Evolutionary conservation across 2,888 invertebrate genomes (phyloP).

Genomic region (Xestobium rufovillosum): DNA sequence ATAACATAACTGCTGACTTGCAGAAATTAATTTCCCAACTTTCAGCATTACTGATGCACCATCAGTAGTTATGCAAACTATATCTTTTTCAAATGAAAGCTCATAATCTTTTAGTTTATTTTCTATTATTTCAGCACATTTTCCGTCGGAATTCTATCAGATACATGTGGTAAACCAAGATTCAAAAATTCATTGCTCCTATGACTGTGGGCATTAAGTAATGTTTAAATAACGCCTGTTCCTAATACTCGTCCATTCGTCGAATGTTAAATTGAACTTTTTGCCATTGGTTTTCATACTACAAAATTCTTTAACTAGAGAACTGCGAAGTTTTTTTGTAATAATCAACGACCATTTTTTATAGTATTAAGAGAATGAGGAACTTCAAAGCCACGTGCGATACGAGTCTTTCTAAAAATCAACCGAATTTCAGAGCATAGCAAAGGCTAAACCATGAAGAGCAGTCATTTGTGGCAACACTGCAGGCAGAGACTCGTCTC

Average conservation of each 20-base stretch:
- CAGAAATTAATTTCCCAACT: constrained; percentile 18
- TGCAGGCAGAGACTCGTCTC: constrained; percentile 5
- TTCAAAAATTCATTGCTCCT: constrained; percentile 11
- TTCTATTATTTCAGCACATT: no score
- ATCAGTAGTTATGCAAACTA: constrained; percentile 16
- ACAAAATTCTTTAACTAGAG: no score
- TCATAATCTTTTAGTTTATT: no score
- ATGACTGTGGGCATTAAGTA: constrained; percentile 19
- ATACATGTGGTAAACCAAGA: constrained; percentile 11
- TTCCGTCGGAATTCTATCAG: constrained; percentile 12
- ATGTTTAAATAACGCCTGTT: no score
- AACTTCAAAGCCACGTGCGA: no score
- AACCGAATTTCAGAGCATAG: constrained; percentile 9
- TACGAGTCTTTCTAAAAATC: constrained; percentile 8
- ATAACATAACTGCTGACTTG: constrained; percentile 22
- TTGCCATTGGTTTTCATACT: background rate
- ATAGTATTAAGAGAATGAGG: no score
- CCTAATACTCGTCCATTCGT: constrained; percentile 13
- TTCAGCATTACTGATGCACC: constrained; percentile 19
- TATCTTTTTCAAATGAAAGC: constrained; percentile 12
- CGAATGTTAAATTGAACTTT: constrained; percentile 7
- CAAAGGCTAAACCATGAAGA: constrained; percentile 10
- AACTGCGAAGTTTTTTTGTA: no score
- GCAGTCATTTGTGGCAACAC: constrained; percentile 12
- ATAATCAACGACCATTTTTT: no score